Evolutionary conservation across 2,888 invertebrate genomes (phyloP).

Genomic region (Cremastobaeus sp.): DNA sequence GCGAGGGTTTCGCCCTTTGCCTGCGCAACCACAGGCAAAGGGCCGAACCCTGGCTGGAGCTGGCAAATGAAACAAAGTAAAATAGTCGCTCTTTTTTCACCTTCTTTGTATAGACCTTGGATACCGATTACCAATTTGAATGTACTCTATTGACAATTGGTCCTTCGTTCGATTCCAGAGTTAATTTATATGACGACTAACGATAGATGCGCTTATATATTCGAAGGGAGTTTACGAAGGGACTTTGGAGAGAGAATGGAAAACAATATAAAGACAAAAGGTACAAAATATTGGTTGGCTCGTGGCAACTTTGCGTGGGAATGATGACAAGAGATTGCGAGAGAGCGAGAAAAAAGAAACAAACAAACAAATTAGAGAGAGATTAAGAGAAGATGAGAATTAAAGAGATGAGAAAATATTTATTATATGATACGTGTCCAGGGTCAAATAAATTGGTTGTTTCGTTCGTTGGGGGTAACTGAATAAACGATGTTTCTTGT

Average conservation of each 20-base stretch:
- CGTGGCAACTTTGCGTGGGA: slow-evolving; percentile 60
- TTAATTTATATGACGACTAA: slow-evolving; percentile 32
- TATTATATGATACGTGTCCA: slow-evolving; percentile 63
- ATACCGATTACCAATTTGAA: slow-evolving; percentile 40
- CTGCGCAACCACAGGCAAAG: too few species aligned
- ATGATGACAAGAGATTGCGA: slow-evolving; percentile 56
- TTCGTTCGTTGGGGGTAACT: slow-evolving; percentile 56
- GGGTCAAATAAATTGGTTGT: slow-evolving; percentile 62
- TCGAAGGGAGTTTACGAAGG: slow-evolving; percentile 20
- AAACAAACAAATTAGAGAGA: slow-evolving; percentile 39
- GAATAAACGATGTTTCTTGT: slow-evolving; percentile 57
- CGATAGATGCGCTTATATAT: slow-evolving; percentile 31
- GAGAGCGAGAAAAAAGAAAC: slow-evolving; percentile 34
- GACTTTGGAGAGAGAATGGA: slow-evolving; percentile 12
- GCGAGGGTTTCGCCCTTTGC: too few species aligned
- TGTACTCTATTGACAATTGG: slow-evolving; percentile 26
- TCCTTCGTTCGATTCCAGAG: slow-evolving; percentile 24
- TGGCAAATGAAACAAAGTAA: slow-evolving; percentile 40
- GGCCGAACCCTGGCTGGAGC: not conserved
- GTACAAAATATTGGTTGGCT: slow-evolving; percentile 62
- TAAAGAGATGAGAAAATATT: slow-evolving; percentile 62
- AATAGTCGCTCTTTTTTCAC: slow-evolving; percentile 54
- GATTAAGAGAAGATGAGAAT: slow-evolving; percentile 59
- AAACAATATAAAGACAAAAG: slow-evolving; percentile 42
- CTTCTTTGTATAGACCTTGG: slow-evolving; percentile 56